These are phyloP conservation scores for Psittacus erithacus DNA, from an alignment of 2,113 vertebrate genomes.

Conservation along the genomic window DNA sequence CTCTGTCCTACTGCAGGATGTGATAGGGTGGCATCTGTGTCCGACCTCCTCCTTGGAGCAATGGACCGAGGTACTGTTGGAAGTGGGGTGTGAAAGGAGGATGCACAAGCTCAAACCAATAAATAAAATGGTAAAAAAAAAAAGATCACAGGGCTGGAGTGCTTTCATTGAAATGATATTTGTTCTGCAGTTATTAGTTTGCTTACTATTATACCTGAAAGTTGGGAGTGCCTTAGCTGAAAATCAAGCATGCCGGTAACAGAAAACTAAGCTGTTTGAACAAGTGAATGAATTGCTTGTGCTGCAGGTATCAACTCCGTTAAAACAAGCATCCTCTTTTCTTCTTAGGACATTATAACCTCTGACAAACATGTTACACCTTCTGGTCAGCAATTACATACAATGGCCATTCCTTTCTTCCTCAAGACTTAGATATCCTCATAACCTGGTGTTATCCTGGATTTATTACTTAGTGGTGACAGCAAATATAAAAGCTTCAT, in stretches of 20 bases:
- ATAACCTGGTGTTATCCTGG: neutral
- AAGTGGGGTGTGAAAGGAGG: neutral
- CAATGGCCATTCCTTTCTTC: neutral
- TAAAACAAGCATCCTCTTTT: neutral
- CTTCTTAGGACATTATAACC: neutral
- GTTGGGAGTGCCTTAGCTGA: neutral
- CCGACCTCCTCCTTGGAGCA: neutral
- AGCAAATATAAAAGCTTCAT: neutral
- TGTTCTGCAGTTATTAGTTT: neutral
- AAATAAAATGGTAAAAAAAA: neutral
- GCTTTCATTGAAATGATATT: neutral
- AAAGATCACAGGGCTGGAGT: neutral
- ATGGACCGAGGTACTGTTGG: neutral
- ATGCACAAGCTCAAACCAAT: neutral
- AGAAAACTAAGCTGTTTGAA: neutral
- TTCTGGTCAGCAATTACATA: neutral
- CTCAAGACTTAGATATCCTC: neutral
- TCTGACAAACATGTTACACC: neutral
- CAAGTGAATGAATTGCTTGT: neutral
- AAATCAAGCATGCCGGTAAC: neutral
- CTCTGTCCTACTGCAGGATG: neutral
- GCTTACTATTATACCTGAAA: neutral
- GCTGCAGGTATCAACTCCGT: neutral
- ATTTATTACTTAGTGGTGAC: neutral
- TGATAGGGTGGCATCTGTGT: fast-evolving